Conservation (phyloP, 1,140 invertebrate species). For the Macrobrachium rosenbergii region DNA sequence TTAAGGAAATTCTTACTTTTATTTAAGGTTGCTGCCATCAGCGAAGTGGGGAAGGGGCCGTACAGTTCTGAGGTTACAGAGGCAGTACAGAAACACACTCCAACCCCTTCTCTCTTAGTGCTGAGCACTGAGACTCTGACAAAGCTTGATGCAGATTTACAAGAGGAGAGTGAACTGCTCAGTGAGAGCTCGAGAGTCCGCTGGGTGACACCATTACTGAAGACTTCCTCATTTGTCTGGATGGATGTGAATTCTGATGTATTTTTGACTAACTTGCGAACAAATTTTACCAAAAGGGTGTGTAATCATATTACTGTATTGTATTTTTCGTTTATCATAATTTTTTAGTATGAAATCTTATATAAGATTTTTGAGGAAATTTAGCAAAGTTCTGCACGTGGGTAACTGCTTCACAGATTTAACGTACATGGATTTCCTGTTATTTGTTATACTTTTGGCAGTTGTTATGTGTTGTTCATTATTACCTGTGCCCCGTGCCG, state of each 20-base stretch:
- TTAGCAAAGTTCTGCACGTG: no score
- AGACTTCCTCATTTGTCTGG: conserved; percentile 34
- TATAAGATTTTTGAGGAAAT: no score
- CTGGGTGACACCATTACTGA: conserved; percentile 36
- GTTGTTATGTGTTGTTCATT: no score
- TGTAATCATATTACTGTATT: neutral
- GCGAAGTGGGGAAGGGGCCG: conserved; percentile 35
- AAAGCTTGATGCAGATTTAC: conserved; percentile 43
- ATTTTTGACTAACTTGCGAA: conserved; percentile 21
- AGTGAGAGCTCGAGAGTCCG: conserved; percentile 30
- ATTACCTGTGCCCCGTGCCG: no score
- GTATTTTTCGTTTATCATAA: neutral
- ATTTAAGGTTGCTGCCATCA: conserved; percentile 41
- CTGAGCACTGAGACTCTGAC: conserved; percentile 12
- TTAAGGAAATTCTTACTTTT: neutral
- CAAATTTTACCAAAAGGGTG: conserved; percentile 43
- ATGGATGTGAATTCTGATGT: conserved; percentile 59
- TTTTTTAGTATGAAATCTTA: neutral
- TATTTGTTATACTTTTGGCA: no score
- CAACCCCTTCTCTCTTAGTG: conserved; percentile 37
- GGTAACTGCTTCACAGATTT: no score
- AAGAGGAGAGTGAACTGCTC: conserved; percentile 11
- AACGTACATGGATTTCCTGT: no score
- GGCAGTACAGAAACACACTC: conserved; percentile 16
- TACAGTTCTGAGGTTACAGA: conserved; percentile 26